A percentile compares a stretch with the other conserved stretches of the same genome.
Conservation (phyloP, 92 coral and sea anemone species). For the Palythoa grandis region DNA sequence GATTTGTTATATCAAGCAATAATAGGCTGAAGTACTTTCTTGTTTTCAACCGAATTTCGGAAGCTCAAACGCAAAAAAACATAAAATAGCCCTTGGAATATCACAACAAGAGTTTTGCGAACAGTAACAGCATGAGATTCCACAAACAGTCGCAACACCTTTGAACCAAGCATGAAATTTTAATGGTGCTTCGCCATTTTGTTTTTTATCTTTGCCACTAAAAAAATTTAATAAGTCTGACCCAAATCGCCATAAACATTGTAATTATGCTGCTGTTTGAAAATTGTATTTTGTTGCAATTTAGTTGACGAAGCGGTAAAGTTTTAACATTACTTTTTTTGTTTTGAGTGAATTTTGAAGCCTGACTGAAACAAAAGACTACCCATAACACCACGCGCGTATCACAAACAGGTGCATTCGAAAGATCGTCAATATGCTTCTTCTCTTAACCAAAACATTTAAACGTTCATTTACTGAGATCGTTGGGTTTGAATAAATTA, state of each 20-base stretch:
- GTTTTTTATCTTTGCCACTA: constrained; percentile 6
- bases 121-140: constrained; percentile 26
- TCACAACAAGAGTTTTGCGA: constrained; percentile 36
- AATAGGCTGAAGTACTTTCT: not conserved
- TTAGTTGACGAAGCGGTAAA: not conserved
- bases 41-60: constrained; percentile 6
- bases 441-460: constrained; percentile 47
- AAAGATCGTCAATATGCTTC: constrained; percentile 5
- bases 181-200: constrained; percentile 36
- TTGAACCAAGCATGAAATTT: constrained; percentile 2
- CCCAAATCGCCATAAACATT: not conserved
- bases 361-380: constrained; percentile 33
- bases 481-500: constrained; percentile 45
- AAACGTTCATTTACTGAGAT: constrained; percentile 31
- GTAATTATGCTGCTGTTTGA: not conserved
- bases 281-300: not conserved
- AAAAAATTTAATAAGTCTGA: not conserved
- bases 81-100: constrained; percentile 2
- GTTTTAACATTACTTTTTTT: not conserved
- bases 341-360: constrained; percentile 23
- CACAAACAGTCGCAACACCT: constrained; percentile 17
- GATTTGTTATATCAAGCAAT: not conserved
- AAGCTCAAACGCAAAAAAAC: not conserved
- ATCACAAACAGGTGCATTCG: constrained; percentile 50
- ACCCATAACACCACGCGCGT: constrained; percentile 53